Evolutionary conservation across 1,140 invertebrate species (phyloP).

Genomic region (Leptopilina clavipes): DNA sequence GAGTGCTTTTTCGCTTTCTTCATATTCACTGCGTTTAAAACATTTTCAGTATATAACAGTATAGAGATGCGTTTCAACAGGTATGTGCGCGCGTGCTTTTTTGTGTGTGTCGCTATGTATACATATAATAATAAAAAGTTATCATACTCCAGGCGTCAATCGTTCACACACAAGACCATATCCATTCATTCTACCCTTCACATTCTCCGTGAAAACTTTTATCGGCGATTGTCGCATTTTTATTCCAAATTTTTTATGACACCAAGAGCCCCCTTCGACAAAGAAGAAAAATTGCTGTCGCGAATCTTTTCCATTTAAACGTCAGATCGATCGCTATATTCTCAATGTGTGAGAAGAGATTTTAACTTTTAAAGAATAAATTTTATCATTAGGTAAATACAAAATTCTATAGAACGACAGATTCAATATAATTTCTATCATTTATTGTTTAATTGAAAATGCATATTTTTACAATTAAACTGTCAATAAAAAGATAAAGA

Average conservation of each 20-base stretch:
- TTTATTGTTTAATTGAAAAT: no score
- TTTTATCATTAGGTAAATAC: no score
- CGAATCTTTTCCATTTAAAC: neutral
- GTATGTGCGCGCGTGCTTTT: neutral
- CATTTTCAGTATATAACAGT: conserved; percentile 5
- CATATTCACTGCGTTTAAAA: conserved; percentile 11
- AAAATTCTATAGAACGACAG: no score
- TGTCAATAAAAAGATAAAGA: no score
- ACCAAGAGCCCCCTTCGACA: neutral
- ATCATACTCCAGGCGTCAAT: conserved; percentile 22
- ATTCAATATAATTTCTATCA: no score
- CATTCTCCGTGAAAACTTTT: neutral
- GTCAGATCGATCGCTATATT: neutral
- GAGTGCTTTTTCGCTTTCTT: neutral
- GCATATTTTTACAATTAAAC: no score
- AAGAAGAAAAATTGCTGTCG: neutral
- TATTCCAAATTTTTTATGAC: conserved; percentile 18
- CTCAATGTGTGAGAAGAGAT: neutral
- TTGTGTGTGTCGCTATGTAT: neutral
- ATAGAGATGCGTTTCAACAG: conserved; percentile 12
- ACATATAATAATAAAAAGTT: conserved; percentile 15
- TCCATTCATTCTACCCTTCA: neutral
- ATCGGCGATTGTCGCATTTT: conserved; percentile 22
- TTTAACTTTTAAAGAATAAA: neutral
- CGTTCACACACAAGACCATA: conserved; percentile 26